Conservation (phyloP, 2,797 vertebrate genomes). For the Pyrocephalus nanus region DNA sequence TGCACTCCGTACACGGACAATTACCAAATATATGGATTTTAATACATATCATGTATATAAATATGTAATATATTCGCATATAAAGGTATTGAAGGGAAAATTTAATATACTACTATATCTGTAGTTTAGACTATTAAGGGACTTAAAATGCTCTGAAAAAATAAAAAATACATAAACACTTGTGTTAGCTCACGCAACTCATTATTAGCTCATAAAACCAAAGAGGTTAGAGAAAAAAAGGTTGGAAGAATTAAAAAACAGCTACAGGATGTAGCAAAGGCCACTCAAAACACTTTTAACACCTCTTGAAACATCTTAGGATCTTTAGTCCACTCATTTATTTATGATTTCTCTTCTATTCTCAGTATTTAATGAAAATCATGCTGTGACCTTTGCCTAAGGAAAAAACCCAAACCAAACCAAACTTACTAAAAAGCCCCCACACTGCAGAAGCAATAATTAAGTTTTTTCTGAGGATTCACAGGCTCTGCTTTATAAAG, state of each 20-base stretch:
- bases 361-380: neutral
- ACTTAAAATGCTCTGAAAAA: neutral
- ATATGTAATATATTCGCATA: neutral
- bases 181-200: neutral
- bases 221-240: neutral
- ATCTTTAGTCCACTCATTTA: neutral
- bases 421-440: neutral
- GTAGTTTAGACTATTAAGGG: neutral
- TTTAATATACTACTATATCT: neutral
- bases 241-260: neutral
- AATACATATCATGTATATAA: neutral
- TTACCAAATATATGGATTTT: neutral
- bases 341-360: neutral
- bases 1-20: accelerated
- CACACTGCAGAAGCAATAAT: neutral
- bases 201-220: neutral
- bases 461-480: neutral
- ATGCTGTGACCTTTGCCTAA: neutral
- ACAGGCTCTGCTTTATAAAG: neutral
- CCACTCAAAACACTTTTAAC: neutral
- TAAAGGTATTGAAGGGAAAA: neutral
- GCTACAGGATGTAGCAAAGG: neutral
- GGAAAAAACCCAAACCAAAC: neutral
- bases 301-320: neutral
- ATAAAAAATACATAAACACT: accelerated